Percentiles rank a stretch among this genome's conserved stretches.
Conservation (phyloP, 2,113 vertebrate species). For the Vidua macroura region DNA sequence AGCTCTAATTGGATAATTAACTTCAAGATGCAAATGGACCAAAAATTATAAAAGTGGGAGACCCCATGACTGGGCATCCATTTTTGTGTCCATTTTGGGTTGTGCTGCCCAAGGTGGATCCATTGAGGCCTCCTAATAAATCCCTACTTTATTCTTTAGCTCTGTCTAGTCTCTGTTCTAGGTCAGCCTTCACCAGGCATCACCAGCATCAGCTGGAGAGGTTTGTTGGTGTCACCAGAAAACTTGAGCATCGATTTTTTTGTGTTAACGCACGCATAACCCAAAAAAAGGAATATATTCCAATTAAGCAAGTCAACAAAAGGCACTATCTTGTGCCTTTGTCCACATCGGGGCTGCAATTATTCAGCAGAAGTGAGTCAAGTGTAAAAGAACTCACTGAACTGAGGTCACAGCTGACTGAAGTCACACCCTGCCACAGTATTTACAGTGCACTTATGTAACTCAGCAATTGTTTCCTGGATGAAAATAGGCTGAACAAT, state of each 20-base stretch:
- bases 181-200: neutral
- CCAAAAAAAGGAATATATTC: neutral
- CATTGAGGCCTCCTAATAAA: neutral
- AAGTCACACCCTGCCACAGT: neutral
- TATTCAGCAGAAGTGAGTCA: neutral
- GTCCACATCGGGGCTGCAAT: neutral
- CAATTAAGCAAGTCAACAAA: neutral
- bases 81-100: too few species aligned
- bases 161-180: fast-evolving
- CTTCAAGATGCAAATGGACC: neutral
- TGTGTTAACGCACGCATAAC: neutral
- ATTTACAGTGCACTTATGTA: neutral
- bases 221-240: neutral
- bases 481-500: neutral
- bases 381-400: neutral
- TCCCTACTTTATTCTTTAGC: neutral
- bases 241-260: neutral
- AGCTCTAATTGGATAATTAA: too few species aligned
- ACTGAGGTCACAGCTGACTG: neutral
- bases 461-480: neutral
- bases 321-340: neutral
- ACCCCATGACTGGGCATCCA: neutral
- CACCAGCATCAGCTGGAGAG: neutral
- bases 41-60: neutral
- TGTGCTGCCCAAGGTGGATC: neutral